Base-by-base conservation (phyloP, 2,888 invertebrate genomes). In the Oegoconia quadripuncta region DNA sequence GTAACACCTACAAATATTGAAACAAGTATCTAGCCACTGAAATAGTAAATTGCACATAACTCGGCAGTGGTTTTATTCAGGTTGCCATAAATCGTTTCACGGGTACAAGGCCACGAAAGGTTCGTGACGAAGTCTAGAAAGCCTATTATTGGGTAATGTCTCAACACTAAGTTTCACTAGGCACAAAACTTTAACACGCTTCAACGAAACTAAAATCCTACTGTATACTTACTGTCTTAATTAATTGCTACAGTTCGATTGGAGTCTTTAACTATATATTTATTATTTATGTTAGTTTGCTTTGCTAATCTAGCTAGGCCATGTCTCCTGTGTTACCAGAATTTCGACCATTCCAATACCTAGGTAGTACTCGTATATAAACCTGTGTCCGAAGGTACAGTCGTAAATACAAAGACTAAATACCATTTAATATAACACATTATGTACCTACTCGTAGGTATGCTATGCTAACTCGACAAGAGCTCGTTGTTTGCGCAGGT, bases 401-500 rank as follows among this genome's bases (percentile, higher is more conserved):
- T n/a, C n/a, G 29, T 27, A 12, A 8, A 6, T 30, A 30, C 23
- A 30, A 16, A 22, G 23, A 12, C 16, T 16, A 29, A 30, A 37
- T 31, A 23, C 37, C 26, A 37, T 41, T 23, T 23, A 6, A 40
- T n/a, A n/a, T n/a, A 39, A 35, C 41, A 45, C 44, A 41, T n/a
- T 41, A 44, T 41, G 26, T 35, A 45, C 69, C 64, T 61, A 46
- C 50, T 52, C 48, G 48, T 46, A 54, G 50, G 49, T 56, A 56
- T 48, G 47, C 60, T 59, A 63, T 60, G 72, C 70, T 77, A 75
- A 75, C 70, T 70, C 62, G 69, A 68, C 70, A 69, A 70, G 70
- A 71, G 67, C 64, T 48, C 57, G 60, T 59, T 83, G 79, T 86
- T 83, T 81, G 78, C 66, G 71, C 84, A 84, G 83, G 82, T 86